phyloP scores from a whole-genome alignment of 2,888 invertebrate species.

The Archaeoteleia sp. region DNA sequence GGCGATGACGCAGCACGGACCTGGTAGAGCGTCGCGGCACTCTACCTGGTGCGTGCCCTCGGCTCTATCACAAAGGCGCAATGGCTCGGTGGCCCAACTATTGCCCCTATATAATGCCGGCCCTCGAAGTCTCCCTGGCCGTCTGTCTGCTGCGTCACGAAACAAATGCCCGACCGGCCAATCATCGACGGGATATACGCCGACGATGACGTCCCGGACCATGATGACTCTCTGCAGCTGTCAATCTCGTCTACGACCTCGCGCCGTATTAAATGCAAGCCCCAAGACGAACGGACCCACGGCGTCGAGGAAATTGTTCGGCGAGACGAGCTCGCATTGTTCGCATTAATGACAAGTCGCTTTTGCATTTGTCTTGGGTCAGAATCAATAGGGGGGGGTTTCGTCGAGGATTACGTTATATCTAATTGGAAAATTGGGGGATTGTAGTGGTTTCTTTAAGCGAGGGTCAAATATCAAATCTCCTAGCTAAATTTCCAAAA shows the following conservation, averaged over 20 bases:
- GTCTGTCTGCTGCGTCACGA: slow-evolving; percentile 72
- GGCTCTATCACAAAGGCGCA: slow-evolving; percentile 27
- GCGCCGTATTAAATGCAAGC: no score
- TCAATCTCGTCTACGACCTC: slow-evolving; percentile 62
- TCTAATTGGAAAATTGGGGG: no score
- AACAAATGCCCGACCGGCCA: slow-evolving; percentile 69
- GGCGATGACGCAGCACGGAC: slow-evolving; percentile 65
- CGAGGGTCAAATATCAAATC: no score
- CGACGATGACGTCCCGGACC: slow-evolving; percentile 61
- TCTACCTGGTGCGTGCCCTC: neutral
- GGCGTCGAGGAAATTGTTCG: slow-evolving; percentile 21
- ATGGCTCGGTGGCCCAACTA: slow-evolving; percentile 30
- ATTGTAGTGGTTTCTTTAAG: no score
- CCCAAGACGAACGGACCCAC: slow-evolving; percentile 34
- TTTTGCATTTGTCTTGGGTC: no score
- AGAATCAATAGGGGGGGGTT: no score
- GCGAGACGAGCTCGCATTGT: no score
- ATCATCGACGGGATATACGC: slow-evolving; percentile 35
- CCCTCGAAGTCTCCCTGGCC: slow-evolving; percentile 43
- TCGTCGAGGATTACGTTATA: no score
- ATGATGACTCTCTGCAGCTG: slow-evolving; percentile 72
- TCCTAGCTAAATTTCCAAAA: no score
- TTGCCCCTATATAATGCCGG: slow-evolving; percentile 53
- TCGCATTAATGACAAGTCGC: no score
- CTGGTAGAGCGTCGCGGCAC: slow-evolving; percentile 14